These are phyloP conservation scores for Petrolisthes manimaculis DNA, from an alignment of 2,888 invertebrate genomes.

Conservation along the genomic window DNA sequence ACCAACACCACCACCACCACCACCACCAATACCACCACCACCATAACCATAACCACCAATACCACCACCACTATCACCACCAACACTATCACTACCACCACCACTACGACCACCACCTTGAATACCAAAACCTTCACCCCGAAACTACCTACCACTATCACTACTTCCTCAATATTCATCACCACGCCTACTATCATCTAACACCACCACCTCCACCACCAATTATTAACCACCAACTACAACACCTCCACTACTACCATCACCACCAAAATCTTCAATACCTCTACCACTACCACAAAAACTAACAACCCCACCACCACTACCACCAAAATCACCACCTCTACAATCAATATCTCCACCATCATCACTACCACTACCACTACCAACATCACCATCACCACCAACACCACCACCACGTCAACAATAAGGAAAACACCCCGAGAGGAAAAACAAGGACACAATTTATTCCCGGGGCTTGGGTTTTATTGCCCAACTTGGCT, in stretches of 20 bases:
- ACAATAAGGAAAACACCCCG: not conserved
- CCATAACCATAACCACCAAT: too few species aligned
- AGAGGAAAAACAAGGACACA: not conserved
- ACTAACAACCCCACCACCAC: not conserved
- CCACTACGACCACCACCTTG: not conserved
- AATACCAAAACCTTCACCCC: not conserved
- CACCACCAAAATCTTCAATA: not conserved
- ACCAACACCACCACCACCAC: too few species aligned
- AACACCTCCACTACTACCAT: not conserved
- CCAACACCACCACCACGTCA: not conserved
- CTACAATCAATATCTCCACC: not conserved
- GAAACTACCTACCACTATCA: not conserved
- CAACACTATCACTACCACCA: not conserved
- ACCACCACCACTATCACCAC: not conserved
- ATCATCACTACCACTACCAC: not conserved
- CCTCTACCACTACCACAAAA: not conserved
- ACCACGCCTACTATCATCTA: not conserved
- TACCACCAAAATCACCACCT: not conserved
- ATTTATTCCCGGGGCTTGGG: too few species aligned
- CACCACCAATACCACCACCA: too few species aligned
- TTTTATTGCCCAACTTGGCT: too few species aligned
- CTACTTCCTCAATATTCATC: not conserved
- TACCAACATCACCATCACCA: not conserved
- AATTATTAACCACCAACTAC: not conserved
- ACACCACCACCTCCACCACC: not conserved